These are phyloP conservation scores for Cerastis leucographa DNA, from an alignment of 2,888 invertebrate species.

Conservation along the genomic window DNA sequence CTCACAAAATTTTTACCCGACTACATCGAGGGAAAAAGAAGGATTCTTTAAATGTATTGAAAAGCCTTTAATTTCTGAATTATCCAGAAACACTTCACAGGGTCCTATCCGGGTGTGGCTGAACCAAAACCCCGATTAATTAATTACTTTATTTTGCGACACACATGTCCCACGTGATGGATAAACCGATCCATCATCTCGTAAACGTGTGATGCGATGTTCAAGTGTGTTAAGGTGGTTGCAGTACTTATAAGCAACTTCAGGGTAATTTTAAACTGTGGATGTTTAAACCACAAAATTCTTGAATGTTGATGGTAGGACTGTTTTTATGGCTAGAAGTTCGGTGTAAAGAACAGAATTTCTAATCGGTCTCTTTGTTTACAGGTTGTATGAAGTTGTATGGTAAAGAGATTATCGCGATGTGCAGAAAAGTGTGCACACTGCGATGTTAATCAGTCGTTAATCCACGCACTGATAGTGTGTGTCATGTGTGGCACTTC, in stretches of 20 bases:
- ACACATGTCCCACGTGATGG: too few species aligned
- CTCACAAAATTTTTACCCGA: not conserved
- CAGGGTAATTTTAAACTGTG: not conserved
- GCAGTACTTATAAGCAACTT: not conserved
- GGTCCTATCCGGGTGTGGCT: not conserved
- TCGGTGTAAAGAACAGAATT: not conserved
- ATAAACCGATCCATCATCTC: not conserved
- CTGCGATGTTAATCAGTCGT: conserved; percentile 3
- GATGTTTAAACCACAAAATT: not conserved
- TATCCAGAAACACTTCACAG: not conserved
- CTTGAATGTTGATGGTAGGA: not conserved
- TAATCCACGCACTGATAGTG: conserved; percentile 21
- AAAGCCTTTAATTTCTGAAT: not conserved
- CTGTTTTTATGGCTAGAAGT: not conserved
- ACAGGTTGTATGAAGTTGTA: not conserved
- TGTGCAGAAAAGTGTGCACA: not conserved
- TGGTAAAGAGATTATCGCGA: conserved; percentile 22
- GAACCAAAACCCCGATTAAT: too few species aligned
- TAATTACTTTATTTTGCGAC: not conserved
- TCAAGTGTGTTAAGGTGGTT: not conserved
- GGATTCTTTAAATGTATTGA: not conserved
- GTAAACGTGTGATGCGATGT: not conserved
- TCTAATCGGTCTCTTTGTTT: not conserved
- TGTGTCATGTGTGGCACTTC: not conserved
- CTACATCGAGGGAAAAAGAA: not conserved